Conservation (phyloP, 2,113 vertebrate genomes). For the Zosterops borbonicus region DNA sequence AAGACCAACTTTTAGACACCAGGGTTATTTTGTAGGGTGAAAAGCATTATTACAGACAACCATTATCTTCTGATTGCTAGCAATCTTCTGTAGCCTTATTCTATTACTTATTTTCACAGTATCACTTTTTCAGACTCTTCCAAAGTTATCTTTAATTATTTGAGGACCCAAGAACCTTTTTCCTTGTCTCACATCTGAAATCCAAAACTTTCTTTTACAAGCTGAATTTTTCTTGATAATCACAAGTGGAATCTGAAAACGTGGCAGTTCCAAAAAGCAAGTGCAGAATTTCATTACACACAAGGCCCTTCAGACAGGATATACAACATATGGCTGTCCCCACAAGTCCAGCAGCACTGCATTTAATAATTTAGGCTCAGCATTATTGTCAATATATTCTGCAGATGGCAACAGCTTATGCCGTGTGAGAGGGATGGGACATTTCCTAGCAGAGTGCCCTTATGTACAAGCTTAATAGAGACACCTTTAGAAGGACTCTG, state of each 20-base stretch:
- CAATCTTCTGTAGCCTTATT: neutral
- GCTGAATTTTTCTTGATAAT: neutral
- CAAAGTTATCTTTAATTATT: neutral
- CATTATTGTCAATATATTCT: slow-evolving; percentile 1
- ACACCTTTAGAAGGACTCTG: slow-evolving; percentile 25
- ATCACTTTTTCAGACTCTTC: neutral
- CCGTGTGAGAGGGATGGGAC: neutral
- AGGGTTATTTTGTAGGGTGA: neutral
- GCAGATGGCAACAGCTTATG: slow-evolving; percentile 4
- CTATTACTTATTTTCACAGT: neutral
- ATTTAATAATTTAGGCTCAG: neutral
- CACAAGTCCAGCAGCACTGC: neutral
- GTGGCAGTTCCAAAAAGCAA: neutral
- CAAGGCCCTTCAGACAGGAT: neutral
- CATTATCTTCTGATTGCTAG: neutral
- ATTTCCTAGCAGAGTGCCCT: slow-evolving; percentile 13
- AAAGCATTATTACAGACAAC: neutral
- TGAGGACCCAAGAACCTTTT: neutral
- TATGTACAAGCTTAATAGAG: slow-evolving; percentile 23
- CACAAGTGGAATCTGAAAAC: neutral
- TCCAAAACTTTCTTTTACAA: neutral
- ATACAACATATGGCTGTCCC: neutral
- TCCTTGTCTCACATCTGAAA: neutral
- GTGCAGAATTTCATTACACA: neutral
- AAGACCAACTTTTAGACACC: neutral